Evolutionary conservation across 92 coral and sea anemone species (phyloP).

Genomic region (Palythoa grandiflora): DNA sequence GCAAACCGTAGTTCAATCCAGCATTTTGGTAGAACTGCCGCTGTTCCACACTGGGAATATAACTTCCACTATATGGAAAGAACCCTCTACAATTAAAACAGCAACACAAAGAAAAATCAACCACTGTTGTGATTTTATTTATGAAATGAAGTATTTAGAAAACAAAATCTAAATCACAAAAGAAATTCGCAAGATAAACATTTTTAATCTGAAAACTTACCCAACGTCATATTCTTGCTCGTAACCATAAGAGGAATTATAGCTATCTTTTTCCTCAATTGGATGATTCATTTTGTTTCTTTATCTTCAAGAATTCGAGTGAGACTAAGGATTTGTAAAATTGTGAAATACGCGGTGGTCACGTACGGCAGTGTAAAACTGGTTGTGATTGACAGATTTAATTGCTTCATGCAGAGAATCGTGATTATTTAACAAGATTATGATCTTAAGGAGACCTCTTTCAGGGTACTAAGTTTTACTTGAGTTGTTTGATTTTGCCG

Average conservation of each 20-base stretch:
- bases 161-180: not conserved
- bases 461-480: no score
- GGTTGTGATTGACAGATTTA: not conserved
- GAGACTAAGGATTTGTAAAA: not conserved
- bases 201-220: not conserved
- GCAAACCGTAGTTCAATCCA: not conserved
- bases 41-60: not conserved
- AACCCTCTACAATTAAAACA: not conserved
- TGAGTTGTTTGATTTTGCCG: not conserved
- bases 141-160: not conserved
- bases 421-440: not conserved
- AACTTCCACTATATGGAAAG: not conserved
- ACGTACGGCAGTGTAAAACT: not conserved
- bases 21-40: slow-evolving; percentile 11
- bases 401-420: no score
- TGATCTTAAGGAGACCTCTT: not conserved
- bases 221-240: not conserved
- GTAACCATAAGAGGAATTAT: not conserved
- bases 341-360: not conserved
- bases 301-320: not conserved
- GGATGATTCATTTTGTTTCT: not conserved
- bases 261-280: not conserved
- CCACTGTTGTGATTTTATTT: slow-evolving; percentile 1
- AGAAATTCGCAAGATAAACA: not conserved
- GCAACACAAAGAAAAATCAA: not conserved